phyloP scores from a whole-genome alignment of 2,888 invertebrate genomes.

The Oscheius sp. region DNA sequence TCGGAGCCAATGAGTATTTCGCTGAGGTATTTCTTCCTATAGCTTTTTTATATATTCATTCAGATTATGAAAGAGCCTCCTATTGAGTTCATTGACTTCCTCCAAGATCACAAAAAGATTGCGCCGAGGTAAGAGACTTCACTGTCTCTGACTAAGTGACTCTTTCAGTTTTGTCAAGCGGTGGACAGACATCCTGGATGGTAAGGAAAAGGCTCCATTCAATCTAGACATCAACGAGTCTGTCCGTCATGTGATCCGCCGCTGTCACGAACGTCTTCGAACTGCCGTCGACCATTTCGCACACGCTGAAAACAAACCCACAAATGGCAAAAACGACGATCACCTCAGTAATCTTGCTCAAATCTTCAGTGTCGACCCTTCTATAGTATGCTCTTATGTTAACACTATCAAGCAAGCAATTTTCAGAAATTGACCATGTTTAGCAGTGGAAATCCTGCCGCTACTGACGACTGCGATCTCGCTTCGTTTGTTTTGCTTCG shows the following conservation, averaged over 20 bases:
- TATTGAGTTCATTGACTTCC: constrained; percentile 4
- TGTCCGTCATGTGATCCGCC: constrained; percentile 1
- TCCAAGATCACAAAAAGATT: neutral
- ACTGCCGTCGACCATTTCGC: neutral
- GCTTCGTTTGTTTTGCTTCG: constrained; percentile 12
- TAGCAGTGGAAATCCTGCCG: constrained; percentile 19
- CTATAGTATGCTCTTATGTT: neutral
- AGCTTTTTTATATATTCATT: neutral
- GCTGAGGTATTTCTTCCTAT: constrained; percentile 8
- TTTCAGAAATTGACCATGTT: constrained; percentile 16
- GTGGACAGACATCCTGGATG: constrained; percentile 5
- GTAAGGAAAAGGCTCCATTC: neutral
- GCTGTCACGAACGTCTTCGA: constrained; percentile 1
- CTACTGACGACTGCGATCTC: constrained; percentile 1
- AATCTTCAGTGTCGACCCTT: constrained; percentile 13
- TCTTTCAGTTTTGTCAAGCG: neutral
- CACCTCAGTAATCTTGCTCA: neutral
- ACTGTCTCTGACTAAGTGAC: too few species aligned
- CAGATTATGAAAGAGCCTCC: constrained; percentile 27
- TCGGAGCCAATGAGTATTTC: constrained; percentile 40
- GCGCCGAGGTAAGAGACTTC: neutral
- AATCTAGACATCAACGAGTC: constrained; percentile 15
- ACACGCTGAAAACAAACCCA: neutral
- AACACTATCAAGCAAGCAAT: neutral
- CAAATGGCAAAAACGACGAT: neutral